Evolutionary conservation across 1,140 invertebrate species (phyloP).

Genomic region (Dufourea novaeangliae): DNA sequence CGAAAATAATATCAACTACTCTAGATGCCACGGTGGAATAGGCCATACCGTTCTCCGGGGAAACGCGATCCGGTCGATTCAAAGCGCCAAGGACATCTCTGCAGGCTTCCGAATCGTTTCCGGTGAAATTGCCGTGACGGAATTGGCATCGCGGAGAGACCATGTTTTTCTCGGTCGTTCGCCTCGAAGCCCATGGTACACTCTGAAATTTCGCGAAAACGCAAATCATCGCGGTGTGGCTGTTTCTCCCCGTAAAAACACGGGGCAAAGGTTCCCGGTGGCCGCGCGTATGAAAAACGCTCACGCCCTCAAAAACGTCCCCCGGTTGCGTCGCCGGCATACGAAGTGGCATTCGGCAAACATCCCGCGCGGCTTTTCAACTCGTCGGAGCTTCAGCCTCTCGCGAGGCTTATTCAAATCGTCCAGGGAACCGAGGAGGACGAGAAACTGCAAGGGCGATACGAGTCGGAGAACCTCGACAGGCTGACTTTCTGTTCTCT

Average conservation of each 20-base stretch:
- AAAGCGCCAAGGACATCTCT: no score
- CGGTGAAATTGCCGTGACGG: no score
- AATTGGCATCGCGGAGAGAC: no score
- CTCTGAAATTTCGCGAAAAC: not conserved
- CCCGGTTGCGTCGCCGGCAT: slow-evolving; percentile 61
- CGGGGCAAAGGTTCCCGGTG: not conserved
- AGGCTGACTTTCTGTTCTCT: slow-evolving; percentile 44
- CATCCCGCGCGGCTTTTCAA: slow-evolving; percentile 69
- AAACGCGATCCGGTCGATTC: no score
- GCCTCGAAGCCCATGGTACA: no score
- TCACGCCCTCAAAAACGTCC: slow-evolving; percentile 61
- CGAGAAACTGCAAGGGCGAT: not conserved
- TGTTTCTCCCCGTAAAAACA: not conserved
- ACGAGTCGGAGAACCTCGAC: slow-evolving; percentile 30
- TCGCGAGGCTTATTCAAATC: slow-evolving; percentile 73
- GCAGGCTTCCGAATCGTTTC: no score
- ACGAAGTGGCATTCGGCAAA: slow-evolving; percentile 73
- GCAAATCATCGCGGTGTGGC: not conserved
- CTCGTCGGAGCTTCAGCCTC: slow-evolving; percentile 57
- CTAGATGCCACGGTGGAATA: not conserved
- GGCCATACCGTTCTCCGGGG: no score
- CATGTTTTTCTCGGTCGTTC: no score
- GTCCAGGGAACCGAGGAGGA: slow-evolving; percentile 21
- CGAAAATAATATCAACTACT: no score
- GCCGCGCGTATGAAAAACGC: slow-evolving; percentile 58